A percentile compares a stretch with the other conserved stretches of the same genome.
phyloP scores from a whole-genome alignment of 2,797 vertebrate species.

The Poecilia velifera region DNA sequence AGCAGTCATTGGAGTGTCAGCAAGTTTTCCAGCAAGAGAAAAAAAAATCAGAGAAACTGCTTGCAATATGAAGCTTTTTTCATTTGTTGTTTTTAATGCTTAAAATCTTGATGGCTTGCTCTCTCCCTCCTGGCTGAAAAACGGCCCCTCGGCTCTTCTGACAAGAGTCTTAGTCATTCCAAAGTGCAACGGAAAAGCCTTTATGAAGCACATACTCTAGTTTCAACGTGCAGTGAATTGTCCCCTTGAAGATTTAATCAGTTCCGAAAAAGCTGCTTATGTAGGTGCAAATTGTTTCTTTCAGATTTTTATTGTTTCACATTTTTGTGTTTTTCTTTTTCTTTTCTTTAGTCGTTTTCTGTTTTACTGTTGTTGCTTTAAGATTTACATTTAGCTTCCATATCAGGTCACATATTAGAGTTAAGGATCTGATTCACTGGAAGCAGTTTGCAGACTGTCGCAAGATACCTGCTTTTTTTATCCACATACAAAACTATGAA shows the following conservation, averaged over 20 bases:
- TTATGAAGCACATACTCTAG: neutral
- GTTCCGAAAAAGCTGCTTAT: neutral
- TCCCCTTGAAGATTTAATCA: neutral
- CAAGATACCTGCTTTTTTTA: constrained; percentile 8
- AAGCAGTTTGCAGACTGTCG: constrained; percentile 10
- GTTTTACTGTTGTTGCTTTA: neutral
- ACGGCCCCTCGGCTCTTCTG: neutral
- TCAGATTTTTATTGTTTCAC: neutral
- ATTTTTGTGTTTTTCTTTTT: neutral
- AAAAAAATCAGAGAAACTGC: neutral
- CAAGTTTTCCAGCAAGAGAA: neutral
- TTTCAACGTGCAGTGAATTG: neutral
- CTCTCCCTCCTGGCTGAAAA: neutral
- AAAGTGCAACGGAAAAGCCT: neutral
- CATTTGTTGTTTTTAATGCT: neutral
- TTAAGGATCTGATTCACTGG: neutral
- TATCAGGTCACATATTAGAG: too few relatives aligned
- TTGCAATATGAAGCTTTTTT: neutral
- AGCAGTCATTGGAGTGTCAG: neutral
- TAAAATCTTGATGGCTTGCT: neutral
- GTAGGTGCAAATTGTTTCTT: neutral
- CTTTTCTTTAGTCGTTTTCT: neutral
- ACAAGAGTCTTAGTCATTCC: neutral
- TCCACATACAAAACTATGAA: neutral
- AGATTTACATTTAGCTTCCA: neutral